phyloP scores from a whole-genome alignment of 2,113 vertebrate species.

The Myxocyprinus asiaticus region DNA sequence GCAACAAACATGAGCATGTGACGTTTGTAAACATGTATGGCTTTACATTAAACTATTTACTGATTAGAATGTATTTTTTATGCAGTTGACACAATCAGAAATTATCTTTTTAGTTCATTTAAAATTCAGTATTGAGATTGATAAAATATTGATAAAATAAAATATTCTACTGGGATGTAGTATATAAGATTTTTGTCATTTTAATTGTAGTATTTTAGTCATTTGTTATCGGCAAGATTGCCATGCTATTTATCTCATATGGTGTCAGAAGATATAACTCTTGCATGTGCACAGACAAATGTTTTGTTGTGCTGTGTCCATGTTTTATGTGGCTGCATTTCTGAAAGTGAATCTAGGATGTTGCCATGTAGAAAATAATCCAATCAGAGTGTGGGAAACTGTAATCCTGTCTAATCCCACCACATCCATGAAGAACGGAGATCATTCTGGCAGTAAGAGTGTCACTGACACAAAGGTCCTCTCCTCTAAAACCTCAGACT shows the following conservation, averaged over 20 bases:
- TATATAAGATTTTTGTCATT: too few species aligned
- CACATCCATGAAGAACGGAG: slow-evolving; percentile 55
- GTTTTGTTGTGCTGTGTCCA: neutral
- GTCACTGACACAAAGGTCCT: slow-evolving; percentile 14
- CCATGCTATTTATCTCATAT: too few species aligned
- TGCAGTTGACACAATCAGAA: neutral
- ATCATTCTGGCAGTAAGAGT: slow-evolving; percentile 26
- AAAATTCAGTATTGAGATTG: too few species aligned
- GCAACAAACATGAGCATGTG: neutral
- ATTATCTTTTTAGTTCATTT: neutral
- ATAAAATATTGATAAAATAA: too few species aligned
- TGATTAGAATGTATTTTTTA: neutral
- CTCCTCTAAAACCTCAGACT: neutral
- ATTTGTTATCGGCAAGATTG: too few species aligned
- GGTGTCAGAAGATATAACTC: too few species aligned
- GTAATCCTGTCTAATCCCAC: slow-evolving; percentile 73
- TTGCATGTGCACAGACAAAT: neutral
- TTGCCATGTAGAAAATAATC: slow-evolving; percentile 68
- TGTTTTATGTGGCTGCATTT: slow-evolving; percentile 24
- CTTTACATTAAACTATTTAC: neutral
- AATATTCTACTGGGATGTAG: too few species aligned
- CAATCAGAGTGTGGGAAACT: slow-evolving; percentile 68
- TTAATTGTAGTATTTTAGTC: too few species aligned
- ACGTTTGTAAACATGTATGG: neutral
- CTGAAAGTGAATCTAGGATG: slow-evolving; percentile 10